Percentiles rank a stretch among this genome's conserved stretches.
Evolutionary conservation across 2,113 vertebrate species (phyloP).

Genomic region (Erinaceus europaeus): DNA sequence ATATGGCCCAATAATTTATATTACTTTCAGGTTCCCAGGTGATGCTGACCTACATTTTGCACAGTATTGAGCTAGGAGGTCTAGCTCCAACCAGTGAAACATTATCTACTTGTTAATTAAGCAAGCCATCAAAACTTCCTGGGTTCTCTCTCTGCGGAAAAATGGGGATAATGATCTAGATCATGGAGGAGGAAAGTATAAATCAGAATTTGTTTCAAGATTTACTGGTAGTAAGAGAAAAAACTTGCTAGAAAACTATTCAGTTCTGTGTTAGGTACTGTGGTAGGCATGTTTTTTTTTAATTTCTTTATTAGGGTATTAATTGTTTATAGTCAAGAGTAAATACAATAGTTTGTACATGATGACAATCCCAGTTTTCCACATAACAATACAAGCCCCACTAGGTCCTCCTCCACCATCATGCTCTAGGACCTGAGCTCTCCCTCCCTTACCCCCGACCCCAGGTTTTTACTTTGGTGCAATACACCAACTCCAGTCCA

Average conservation of each 20-base stretch:
- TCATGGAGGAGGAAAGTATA: not conserved
- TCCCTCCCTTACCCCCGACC: too few species aligned
- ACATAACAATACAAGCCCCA: too few species aligned
- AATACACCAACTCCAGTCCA: too few species aligned
- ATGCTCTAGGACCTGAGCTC: too few species aligned
- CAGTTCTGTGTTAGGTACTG: not conserved
- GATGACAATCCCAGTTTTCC: too few species aligned
- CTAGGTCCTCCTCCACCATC: too few species aligned
- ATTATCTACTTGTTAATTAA: not conserved
- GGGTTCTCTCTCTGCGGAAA: not conserved
- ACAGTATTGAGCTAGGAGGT: not conserved
- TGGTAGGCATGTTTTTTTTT: too few species aligned
- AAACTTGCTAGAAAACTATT: not conserved
- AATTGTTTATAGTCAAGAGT: too few species aligned
- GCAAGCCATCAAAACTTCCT: not conserved
- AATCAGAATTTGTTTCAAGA: not conserved
- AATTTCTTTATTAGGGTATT: too few species aligned
- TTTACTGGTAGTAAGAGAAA: conserved; percentile 18
- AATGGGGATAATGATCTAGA: not conserved
- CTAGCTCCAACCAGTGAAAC: not conserved
- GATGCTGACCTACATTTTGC: not conserved
- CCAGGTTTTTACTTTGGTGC: too few species aligned
- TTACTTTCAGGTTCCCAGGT: not conserved
- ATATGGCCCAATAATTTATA: not conserved
- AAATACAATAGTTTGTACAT: too few species aligned